Evolutionary conservation across 2,888 invertebrate species (phyloP), one percentile per base, ranked within the genome.

Genomic region (Gymnocheta viridis): DNA sequence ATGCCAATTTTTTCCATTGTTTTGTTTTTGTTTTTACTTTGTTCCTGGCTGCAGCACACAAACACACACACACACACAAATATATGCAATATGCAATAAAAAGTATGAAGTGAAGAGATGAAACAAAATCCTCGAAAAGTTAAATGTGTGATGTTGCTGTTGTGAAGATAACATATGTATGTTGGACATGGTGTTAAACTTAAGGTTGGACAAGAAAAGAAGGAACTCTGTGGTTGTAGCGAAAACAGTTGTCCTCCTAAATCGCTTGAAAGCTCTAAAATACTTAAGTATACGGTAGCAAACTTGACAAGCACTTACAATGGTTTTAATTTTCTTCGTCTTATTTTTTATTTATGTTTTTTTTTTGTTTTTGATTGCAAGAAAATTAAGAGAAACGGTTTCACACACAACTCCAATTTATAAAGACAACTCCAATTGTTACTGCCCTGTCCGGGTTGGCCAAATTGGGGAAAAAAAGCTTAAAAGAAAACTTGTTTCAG

Each of bases 221-320:
- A 29, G 14, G 47, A 58, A 32, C 27, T 24, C 27, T 72, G 58
- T 67, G 67, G 72, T 58, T 47, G 54, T 35, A 78, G 17, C 2
- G 2, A 12, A 60, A 35, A 56, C 47, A 72, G 22, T 10, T 47
- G 58, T 22, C 58, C n/a, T 22, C 58, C n/a, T 44, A 47, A 64
- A 60, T 54, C n/a, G 14, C 24, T 38, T 70, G 51, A 44, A 67
- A 66, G 64, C 47, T 62, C 44, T 24, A 60, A 60, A 76, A 51
- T 58, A 66, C 76, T 80, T 84, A 84, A 84, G 66, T 82, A 82
- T 82, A 85, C 66, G 80, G 76, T 80, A 67, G 80, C 76, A 79
- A 81, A 87, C 88, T 88, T 89, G 90, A 90, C 90, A 90, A 89
- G 87, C 89, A 87, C 89, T 90, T 90, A 89, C 87, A 89, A 89